Evolutionary conservation across 2,888 invertebrate species (phyloP), one percentile per base, ranked within the genome.

Genomic region (Hedya salicella): DNA sequence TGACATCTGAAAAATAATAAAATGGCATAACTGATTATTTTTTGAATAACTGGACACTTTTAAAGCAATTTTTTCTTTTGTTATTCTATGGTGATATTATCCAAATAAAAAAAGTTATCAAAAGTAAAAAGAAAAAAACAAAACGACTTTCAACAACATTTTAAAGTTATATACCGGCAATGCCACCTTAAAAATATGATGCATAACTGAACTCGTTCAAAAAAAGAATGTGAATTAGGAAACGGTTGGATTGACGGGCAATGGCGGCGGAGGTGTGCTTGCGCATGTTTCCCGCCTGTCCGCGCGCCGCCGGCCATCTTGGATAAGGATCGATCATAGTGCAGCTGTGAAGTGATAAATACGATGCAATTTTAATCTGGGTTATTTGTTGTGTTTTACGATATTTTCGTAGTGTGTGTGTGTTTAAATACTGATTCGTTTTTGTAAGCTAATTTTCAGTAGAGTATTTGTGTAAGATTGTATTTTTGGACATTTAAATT

Each of bases 341-440:
- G 86, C 89, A 89, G 88, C 86, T 88, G 91, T 87, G 85, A 88
- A 87, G 90, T 91, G 89, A 88, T 88, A 89, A 85, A 87, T 85
- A 79, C 75, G 48, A 61, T 65, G 65, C 65, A 46, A 42, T 60
- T 60, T 77, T 80, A 81, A 75, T 76, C 69, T 78, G 73, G 75
- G 76, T 77, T 76, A 78, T 69, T 77, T 74, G 78, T 77, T 70
- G 81, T 78, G 74, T 78, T 71, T 73, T 69, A 71, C 78, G 79
- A 80, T 78, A 78, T 79, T 80, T 81, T 21, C 17, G 39, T 40
- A 25, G 17, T 19, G 44, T 46, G 32, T 44, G 11, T 46, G 42
- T 44, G 17, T 16, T 42, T 17, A 44, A 9, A 44, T 17, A 6
- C 17, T 11, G 11, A 9, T 16, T 16, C 9, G n/a, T n/a, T n/a